phyloP scores from a whole-genome alignment of 2,113 vertebrate species.

The Macrotus californicus region DNA sequence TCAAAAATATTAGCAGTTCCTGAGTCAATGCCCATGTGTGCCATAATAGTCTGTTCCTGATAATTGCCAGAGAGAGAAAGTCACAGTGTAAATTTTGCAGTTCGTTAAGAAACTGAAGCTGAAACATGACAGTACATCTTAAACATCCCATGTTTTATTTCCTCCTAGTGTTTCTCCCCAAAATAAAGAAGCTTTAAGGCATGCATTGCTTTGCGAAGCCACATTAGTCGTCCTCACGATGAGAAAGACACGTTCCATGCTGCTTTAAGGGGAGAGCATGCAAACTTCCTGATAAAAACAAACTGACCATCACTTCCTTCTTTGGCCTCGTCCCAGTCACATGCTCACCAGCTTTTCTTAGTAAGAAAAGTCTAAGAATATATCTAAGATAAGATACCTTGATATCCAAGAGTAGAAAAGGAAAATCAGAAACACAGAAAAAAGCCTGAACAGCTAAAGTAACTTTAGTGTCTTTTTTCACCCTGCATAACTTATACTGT shows the following conservation, averaged over 20 bases:
- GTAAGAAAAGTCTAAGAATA: neutral
- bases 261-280: neutral
- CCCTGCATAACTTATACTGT: neutral
- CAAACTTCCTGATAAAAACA: neutral
- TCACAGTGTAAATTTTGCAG: neutral
- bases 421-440: neutral
- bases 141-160: neutral
- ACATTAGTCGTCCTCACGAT: neutral
- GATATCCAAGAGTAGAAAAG: neutral
- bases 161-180: neutral
- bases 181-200: neutral
- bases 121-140: neutral
- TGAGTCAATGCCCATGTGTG: constrained; percentile 79
- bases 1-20: constrained; percentile 80
- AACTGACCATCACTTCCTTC: neutral
- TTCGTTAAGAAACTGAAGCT: constrained; percentile 2
- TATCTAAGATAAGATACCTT: neutral
- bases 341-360: neutral
- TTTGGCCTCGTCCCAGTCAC: neutral
- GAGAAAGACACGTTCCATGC: neutral
- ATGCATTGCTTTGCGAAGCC: neutral
- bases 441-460: neutral
- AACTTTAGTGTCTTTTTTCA: neutral
- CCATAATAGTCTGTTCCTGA: constrained; percentile 78
- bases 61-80: constrained; percentile 65